Evolutionary conservation across 2,113 vertebrate species (phyloP).

Genomic region (Prolemur simus): DNA sequence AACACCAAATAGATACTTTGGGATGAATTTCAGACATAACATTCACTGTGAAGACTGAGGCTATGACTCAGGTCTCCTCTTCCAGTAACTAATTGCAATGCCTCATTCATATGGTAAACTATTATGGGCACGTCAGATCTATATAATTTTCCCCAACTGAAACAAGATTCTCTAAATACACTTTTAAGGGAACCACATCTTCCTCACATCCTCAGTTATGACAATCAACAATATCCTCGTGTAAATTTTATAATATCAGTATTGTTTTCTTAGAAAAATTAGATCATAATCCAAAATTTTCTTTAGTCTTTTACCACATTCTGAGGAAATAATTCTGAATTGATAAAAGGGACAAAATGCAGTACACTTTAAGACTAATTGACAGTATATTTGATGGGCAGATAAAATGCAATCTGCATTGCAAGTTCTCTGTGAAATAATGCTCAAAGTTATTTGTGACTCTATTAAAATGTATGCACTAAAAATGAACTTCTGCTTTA

Average conservation of each 20-base stretch:
- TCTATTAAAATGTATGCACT: background rate
- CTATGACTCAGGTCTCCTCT: background rate
- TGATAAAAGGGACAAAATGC: background rate
- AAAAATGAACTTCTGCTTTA: background rate
- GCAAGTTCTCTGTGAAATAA: background rate
- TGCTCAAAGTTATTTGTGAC: background rate
- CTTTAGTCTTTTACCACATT: background rate
- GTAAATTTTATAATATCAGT: background rate
- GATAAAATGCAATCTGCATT: background rate
- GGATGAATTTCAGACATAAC: background rate
- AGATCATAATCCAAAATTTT: background rate
- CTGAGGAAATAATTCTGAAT: background rate
- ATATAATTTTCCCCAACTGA: background rate
- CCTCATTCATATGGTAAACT: background rate
- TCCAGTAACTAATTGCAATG: background rate
- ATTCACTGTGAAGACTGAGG: background rate
- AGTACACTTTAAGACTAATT: background rate
- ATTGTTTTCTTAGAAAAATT: background rate
- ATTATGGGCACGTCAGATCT: accelerated
- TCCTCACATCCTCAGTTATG: background rate
- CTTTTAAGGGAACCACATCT: background rate
- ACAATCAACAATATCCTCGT: background rate
- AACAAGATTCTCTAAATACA: background rate
- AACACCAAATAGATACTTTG: background rate
- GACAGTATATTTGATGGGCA: background rate